Evolutionary conservation across 1,140 invertebrate species (phyloP), one percentile per base, ranked within the genome.

Genomic region (Helicoverpa zea): DNA sequence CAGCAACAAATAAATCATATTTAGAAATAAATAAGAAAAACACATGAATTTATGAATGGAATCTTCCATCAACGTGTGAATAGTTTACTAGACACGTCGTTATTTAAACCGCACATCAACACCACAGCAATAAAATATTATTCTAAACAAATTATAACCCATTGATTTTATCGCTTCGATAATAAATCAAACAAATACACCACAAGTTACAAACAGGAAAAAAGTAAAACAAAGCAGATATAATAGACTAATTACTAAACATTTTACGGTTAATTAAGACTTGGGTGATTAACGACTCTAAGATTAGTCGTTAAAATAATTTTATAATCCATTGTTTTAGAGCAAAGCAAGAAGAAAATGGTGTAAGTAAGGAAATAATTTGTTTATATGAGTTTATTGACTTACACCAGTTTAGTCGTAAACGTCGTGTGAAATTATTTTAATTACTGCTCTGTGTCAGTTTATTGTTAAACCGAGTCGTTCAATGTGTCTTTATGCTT

Each of bases 261-360:
- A 76, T 58, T 81, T 81, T 59, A 81, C 18, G 16, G 23, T 14
- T 54, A 75, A 75, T 76, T 81, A 73, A 64, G 30, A 13, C 30
- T 23, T 11, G 66, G 70, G 58, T 47, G 68, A 82, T 74, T 59
- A 78, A 82, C 77, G 59, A 64, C 13, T 14, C 51, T 58, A 56
- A 76, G 72, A 81, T 81, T 52, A 73, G 2, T 70, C 59, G 73
- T 81, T 76, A 70, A 51, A 61, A 52, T 73, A 58, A 7, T 58
- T 73, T 73, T 73, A 73, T 58, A 51, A 56, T 56, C 70, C n/a
- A 58, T 73, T 73, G 70, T 73, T 43, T 73, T 16, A 14, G 9
- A n/a, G 14, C n/a, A 58, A 73, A 35, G 51, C 10, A 58, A 16
- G 52, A 58, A 16, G 70, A 73, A 73, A 30, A 73, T 70, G 66